These are phyloP conservation scores for Callipepla californica DNA, from an alignment of 2,113 vertebrate species.

Conservation along the genomic window DNA sequence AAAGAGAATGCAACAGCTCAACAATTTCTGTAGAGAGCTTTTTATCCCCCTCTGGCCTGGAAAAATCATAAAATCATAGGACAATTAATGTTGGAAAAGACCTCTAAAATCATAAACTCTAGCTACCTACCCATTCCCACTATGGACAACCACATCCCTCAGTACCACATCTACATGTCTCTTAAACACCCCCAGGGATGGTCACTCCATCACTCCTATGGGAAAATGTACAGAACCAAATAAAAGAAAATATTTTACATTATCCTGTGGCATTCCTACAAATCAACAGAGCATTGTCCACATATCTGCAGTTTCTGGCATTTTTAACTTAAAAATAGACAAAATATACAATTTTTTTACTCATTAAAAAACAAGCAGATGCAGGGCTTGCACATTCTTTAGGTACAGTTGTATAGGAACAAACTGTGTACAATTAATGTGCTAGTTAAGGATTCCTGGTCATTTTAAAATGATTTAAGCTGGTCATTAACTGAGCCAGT, in stretches of 20 bases:
- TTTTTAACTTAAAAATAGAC: neutral
- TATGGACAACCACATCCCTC: no score
- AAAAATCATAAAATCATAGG: no score
- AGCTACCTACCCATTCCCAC: no score
- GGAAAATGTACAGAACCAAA: neutral
- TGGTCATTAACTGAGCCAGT: neutral
- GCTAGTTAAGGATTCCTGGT: conserved; percentile 48
- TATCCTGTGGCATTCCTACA: neutral
- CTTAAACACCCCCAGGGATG: no score
- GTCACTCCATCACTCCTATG: no score
- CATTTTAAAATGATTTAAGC: conserved; percentile 57
- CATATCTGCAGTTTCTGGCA: neutral
- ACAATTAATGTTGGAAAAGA: no score
- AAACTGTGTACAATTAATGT: conserved; percentile 46
- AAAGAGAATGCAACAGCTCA: neutral
- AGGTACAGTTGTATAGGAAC: conserved; percentile 41
- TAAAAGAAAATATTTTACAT: neutral
- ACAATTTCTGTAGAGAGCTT: neutral
- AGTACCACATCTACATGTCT: no score
- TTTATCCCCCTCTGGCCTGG: neutral
- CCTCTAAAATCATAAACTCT: no score
- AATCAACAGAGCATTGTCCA: neutral
- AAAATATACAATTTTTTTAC: no score
- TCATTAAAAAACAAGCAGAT: neutral
- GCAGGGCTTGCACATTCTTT: neutral